Evolutionary conservation across 1,140 invertebrate species (phyloP).

Genomic region (Colletes latitarsis): DNA sequence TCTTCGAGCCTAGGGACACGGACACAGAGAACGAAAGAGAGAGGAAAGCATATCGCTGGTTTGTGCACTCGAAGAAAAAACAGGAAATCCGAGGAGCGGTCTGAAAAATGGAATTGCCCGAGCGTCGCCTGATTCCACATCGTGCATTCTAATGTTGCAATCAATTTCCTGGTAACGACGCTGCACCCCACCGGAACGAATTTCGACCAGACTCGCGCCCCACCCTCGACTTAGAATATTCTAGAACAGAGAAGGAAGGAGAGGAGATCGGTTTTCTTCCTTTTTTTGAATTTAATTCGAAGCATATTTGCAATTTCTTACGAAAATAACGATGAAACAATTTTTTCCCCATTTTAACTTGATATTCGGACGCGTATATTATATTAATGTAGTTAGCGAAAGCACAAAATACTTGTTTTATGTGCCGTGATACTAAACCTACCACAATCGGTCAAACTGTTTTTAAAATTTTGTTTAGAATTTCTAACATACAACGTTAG

Average conservation of each 20-base stretch:
- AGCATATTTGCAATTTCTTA: too few species aligned
- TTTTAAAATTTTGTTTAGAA: too few species aligned
- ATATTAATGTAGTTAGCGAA: too few species aligned
- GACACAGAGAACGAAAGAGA: neutral
- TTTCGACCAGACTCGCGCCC: neutral
- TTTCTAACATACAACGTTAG: too few species aligned
- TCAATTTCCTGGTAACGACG: conserved; percentile 12
- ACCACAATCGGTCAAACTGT: too few species aligned
- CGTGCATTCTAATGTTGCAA: conserved; percentile 7
- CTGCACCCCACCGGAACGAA: neutral
- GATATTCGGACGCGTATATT: too few species aligned
- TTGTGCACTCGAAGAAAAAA: neutral
- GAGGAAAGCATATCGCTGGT: too few species aligned
- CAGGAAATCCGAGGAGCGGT: neutral
- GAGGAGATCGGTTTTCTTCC: neutral
- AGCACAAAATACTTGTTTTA: too few species aligned
- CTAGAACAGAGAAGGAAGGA: neutral
- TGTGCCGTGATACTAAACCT: too few species aligned
- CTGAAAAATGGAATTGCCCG: neutral
- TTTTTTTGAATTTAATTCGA: too few species aligned
- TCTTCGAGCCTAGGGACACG: conserved; percentile 34
- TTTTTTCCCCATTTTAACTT: too few species aligned
- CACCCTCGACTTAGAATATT: neutral
- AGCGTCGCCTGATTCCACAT: neutral
- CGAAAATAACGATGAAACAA: too few species aligned